Evolutionary conservation across 2,888 invertebrate genomes (phyloP).

Genomic region (Eupsilia transversa): DNA sequence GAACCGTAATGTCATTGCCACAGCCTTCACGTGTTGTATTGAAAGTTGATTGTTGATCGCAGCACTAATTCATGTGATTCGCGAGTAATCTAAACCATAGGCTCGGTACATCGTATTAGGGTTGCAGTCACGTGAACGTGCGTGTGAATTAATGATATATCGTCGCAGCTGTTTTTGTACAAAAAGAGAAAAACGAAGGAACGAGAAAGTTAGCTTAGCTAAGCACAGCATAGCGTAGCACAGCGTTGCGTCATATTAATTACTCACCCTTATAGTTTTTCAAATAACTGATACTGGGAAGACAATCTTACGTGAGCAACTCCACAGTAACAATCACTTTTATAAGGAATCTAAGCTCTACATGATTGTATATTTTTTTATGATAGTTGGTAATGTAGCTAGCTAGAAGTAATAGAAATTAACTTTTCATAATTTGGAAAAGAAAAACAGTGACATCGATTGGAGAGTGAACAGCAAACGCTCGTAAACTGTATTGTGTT

Average conservation of each 20-base stretch:
- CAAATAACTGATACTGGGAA: no score
- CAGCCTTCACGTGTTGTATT: slow-evolving; percentile 59
- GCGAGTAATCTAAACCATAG: slow-evolving; percentile 15
- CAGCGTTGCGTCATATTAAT: no score
- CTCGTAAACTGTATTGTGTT: not conserved
- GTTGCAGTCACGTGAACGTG: not conserved
- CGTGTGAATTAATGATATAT: no score
- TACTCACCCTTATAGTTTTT: no score
- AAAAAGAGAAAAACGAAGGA: no score
- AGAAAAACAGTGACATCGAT: not conserved
- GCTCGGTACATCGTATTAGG: not conserved
- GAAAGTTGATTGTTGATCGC: slow-evolving; percentile 39
- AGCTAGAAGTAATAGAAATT: not conserved
- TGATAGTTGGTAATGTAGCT: not conserved
- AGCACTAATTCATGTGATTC: slow-evolving; percentile 36
- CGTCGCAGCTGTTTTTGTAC: no score
- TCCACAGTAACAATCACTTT: not conserved
- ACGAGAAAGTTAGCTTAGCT: no score
- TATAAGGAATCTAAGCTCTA: not conserved
- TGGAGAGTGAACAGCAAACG: not conserved
- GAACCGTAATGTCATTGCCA: slow-evolving; percentile 70
- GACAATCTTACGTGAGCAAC: not conserved
- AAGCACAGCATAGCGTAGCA: no score
- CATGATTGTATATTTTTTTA: not conserved
- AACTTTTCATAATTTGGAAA: not conserved